Base-by-base conservation (phyloP, 92 coral and sea anemone genomes). In the Zoanthus sansibaricus region DNA sequence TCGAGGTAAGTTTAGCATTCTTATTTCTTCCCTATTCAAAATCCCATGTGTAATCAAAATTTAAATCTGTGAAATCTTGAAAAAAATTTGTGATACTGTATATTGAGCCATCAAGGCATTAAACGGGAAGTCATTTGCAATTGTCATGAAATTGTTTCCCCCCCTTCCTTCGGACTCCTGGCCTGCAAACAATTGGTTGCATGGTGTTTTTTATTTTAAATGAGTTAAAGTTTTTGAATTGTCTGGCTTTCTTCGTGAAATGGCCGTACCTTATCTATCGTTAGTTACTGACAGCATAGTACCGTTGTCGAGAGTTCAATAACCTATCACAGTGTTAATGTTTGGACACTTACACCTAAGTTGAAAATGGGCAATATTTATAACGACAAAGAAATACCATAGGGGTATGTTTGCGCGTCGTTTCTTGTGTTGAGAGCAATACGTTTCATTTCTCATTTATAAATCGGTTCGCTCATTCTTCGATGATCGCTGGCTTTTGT, bases 401-500 rank as follows among this genome's bases (percentile, higher is more conserved):
- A 2, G 51, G 21, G 0, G 62, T 52, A 46, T 56, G 66, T 67
- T 80, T 80, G 48, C 9, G 69, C 69, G 10, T 10, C 51, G 74
- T 80, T 80, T 80, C 75, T 0, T 80, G 42, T 45, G 42, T 66
- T 25, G 72, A 64, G 45, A 64, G 31, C 75, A 46, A 31, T 49
- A 49, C 4, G 55, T 49, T 49, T 49, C 12, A 1, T 49, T 49
- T 49, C 1, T 49, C 42, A 37, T 37, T 37, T 37, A 37, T 37
- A 37, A 37, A 37, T 61, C 59, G 18, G 52, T 52, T 80, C 2
- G 16, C 73, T 58, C 46, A 64, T 80, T 80, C 72, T 46, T 45
- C 42, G 20, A 6, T 80, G 85, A 67, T 80, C 85, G 85, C 56
- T 80, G 75, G 7, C 46, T 45, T 80, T 31, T 25, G 44, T n/a